Evolutionary conservation across 2,888 invertebrate genomes (phyloP), one percentile per base, ranked within the genome.

Genomic region (Mesoligia furuncula): DNA sequence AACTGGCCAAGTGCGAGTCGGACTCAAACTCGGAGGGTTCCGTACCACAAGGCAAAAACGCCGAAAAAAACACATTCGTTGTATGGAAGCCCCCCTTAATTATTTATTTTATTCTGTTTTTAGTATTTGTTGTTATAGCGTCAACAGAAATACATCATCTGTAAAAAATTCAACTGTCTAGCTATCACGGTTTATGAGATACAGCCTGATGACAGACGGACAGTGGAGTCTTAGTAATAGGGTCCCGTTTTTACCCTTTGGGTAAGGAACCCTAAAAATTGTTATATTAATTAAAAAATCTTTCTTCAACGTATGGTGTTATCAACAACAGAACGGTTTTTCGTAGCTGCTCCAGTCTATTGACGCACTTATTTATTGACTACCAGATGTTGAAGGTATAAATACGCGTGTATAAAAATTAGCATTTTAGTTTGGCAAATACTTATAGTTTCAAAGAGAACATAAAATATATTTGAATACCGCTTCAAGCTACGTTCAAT

Each of bases 311-410:
- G 79, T 79, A 73, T 85, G 69, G 39, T 31, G 64, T 82, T 85
- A 85, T 85, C 61, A 68, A 68, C 59, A 85, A 80, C 73, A 75
- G 68, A 70, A 39, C 65, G 17, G 61, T 20, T 79, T 85, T 78
- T 65, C 54, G 73, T 73, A 73, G 77, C 51, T 73, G 36, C 54
- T 82, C 67, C 73, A 79, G 71, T 71, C 42, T 77, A 76, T 74
- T 80, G 87, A 83, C 78, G 85, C 51, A 79, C 67, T 79, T 79
- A 69, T 67, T 71, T 81, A 77, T 87, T 75, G 66, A 71, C 27
- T 83, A 68, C 80, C 85, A 88, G 87, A 85, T 87, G 88, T 69
- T 77, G 65, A 66, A 78, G 73, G 79, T 83, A 86, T 86, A 86
- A 86, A 85, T 87, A 87, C 51, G 13, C 59, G 39, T 73, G 76